These are phyloP conservation scores for Tetrapedia diversipes DNA, from an alignment of 2,888 invertebrate species.

Conservation along the genomic window DNA sequence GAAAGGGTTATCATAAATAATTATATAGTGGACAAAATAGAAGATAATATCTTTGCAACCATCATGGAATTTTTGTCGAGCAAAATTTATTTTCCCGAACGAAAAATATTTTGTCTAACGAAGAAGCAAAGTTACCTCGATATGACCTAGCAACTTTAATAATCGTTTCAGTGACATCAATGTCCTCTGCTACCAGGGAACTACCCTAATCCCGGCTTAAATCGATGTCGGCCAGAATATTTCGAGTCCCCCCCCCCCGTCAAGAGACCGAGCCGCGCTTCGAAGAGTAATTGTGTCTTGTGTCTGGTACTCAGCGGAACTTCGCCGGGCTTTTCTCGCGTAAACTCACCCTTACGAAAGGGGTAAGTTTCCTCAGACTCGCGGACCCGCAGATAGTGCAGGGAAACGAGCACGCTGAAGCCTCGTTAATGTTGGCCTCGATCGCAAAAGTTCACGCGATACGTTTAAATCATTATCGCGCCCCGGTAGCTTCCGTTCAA, in stretches of 20 bases:
- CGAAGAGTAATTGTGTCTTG: slow-evolving; percentile 33
- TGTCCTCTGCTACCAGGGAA: slow-evolving; percentile 2
- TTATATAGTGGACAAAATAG: too few species aligned
- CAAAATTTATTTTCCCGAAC: too few species aligned
- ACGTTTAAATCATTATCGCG: slow-evolving; percentile 14
- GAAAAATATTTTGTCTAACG: too few species aligned
- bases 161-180: slow-evolving; percentile 4
- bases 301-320: slow-evolving; percentile 12
- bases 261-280: not conserved
- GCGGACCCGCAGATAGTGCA: slow-evolving; percentile 2
- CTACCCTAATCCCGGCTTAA: slow-evolving; percentile 22
- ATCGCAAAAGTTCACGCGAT: slow-evolving; percentile 34
- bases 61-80: too few species aligned
- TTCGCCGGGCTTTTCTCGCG: slow-evolving; percentile 17
- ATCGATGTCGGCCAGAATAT: slow-evolving; percentile 27
- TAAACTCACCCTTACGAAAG: slow-evolving; percentile 23
- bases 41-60: too few species aligned
- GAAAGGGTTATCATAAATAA: too few species aligned
- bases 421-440: slow-evolving; percentile 40
- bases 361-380: slow-evolving; percentile 11
- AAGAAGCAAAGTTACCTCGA: too few species aligned
- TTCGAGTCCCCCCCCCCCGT: slow-evolving; percentile 2
- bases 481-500: not conserved
- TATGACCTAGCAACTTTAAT: not conserved
- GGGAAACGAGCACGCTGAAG: slow-evolving; percentile 29